Conservation (phyloP, 2,797 vertebrate species). For the Agapornis canus region DNA sequence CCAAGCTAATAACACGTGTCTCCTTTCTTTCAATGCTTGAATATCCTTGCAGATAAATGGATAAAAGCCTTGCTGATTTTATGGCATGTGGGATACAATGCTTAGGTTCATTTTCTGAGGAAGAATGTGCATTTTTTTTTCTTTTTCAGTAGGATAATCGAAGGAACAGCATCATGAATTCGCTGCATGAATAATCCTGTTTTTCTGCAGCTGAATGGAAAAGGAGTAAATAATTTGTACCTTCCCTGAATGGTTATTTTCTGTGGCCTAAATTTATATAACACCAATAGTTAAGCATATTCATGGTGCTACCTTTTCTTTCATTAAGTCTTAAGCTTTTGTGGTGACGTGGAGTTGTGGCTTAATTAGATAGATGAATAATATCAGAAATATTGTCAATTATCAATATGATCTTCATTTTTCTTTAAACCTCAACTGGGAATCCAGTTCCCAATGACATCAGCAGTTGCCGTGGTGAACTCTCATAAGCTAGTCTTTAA, state of each 20-base stretch:
- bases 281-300: not conserved
- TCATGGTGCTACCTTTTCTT: constrained; percentile 2
- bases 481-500: constrained; percentile 44
- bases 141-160: not conserved
- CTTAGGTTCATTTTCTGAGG: not conserved
- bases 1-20: not conserved
- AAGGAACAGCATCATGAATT: not conserved
- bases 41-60: not conserved
- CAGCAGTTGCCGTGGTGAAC: constrained; percentile 58
- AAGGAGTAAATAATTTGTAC: not conserved
- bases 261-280: not conserved
- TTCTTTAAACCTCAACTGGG: not conserved
- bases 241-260: not conserved
- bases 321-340: not conserved
- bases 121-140: not conserved
- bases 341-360: not conserved
- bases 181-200: not conserved
- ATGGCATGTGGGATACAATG: not conserved
- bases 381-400: constrained; percentile 10
- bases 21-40: constrained; percentile 33
- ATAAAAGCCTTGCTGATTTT: not conserved
- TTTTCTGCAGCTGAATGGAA: not conserved
- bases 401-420: constrained; percentile 24
- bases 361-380: constrained; percentile 31
- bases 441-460: constrained; percentile 40